Evolutionary conservation across 2,113 vertebrate genomes (phyloP).

Genomic region (Phalacrocorax carbo): DNA sequence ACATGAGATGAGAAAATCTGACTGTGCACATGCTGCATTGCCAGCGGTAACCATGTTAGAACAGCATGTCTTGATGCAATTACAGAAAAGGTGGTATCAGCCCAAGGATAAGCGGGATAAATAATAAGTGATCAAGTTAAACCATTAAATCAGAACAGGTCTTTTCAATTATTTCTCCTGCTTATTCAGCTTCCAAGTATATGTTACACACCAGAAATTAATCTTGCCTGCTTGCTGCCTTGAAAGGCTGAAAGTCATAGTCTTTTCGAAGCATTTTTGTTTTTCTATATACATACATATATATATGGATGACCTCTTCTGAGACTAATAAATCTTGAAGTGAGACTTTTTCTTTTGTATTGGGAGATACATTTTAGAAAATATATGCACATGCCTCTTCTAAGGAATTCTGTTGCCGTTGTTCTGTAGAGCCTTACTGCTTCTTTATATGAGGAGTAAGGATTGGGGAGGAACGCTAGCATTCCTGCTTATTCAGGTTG

Average conservation of each 20-base stretch:
- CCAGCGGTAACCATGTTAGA: background rate
- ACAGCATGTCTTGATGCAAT: background rate
- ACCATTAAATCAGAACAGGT: background rate
- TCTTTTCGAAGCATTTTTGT: background rate
- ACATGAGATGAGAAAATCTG: background rate
- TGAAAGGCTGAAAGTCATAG: background rate
- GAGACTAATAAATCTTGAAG: background rate
- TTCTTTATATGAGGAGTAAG: background rate
- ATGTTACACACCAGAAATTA: background rate
- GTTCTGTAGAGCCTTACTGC: background rate
- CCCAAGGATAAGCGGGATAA: background rate
- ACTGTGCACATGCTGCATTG: accelerated
- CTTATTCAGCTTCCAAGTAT: background rate
- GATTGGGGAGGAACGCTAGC: background rate
- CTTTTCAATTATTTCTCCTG: background rate
- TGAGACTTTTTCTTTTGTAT: background rate
- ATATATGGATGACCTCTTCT: background rate
- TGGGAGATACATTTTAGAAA: background rate
- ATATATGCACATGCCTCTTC: background rate
- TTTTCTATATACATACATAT: background rate
- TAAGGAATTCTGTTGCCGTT: background rate
- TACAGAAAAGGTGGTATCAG: background rate
- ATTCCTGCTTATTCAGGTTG: background rate
- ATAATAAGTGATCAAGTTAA: background rate
- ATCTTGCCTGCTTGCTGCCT: background rate